A percentile compares a stretch with the other conserved stretches of the same genome.
Evolutionary conservation across 2,113 vertebrate species (phyloP).

Genomic region (Oenanthe melanoleuca): DNA sequence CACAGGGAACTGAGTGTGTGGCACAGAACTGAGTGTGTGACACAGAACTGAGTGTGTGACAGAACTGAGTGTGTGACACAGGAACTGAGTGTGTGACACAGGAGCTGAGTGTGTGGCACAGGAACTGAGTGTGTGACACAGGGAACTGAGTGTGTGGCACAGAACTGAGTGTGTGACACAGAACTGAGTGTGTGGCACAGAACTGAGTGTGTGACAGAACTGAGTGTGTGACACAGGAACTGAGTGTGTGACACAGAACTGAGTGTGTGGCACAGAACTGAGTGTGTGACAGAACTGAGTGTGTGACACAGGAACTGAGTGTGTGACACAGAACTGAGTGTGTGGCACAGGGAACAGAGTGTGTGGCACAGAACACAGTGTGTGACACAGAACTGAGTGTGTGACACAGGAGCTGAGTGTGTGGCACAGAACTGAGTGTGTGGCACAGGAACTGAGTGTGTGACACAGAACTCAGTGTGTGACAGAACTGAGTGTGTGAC

Average conservation of each 20-base stretch:
- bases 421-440: too few relatives aligned
- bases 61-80: fast-evolving
- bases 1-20: fast-evolving
- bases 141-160: too few relatives aligned
- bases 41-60: fast-evolving
- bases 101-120: background rate
- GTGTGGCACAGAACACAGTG: background rate
- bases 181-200: background rate
- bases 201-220: background rate
- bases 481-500: background rate
- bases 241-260: fast-evolving
- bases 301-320: too few relatives aligned
- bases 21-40: background rate
- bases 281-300: fast-evolving
- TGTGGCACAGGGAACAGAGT: fast-evolving
- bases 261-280: fast-evolving
- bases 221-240: background rate
- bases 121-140: fast-evolving
- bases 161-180: too few relatives aligned
- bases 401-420: too few relatives aligned
- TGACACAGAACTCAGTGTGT: fast-evolving
- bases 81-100: background rate
- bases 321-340: fast-evolving
- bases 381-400: fast-evolving
- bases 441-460: too few relatives aligned